A percentile compares a stretch with the other conserved stretches of the same genome.
These are phyloP conservation scores for Falco rusticolus DNA, from an alignment of 2,797 vertebrate genomes.

Conservation along the genomic window DNA sequence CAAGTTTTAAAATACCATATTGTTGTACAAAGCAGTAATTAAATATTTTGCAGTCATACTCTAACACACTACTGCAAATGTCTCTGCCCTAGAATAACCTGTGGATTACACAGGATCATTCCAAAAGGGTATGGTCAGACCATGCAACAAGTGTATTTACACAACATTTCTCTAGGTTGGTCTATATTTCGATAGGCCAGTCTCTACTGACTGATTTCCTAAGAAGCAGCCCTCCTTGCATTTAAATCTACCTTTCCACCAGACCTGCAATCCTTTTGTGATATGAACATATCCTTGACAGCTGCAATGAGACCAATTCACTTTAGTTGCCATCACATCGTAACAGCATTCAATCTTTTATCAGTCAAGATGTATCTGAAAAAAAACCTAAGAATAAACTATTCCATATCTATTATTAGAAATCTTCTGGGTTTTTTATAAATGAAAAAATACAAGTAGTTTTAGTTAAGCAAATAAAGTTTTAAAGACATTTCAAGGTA, in stretches of 20 bases:
- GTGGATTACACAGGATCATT: neutral
- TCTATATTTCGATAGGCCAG: neutral
- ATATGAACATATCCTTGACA: neutral
- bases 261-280: neutral
- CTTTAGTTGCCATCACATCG: neutral
- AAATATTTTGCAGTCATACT: neutral
- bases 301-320: neutral
- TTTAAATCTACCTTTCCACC: neutral
- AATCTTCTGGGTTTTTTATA: neutral
- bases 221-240: neutral
- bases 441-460: neutral
- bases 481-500: neutral
- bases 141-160: neutral
- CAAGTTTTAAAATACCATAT: neutral
- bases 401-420: neutral
- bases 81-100: neutral
- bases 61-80: neutral
- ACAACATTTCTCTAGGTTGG: neutral
- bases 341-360: neutral
- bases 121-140: neutral
- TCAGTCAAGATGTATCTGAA: neutral
- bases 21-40: neutral
- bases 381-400: neutral
- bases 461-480: neutral
- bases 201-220: neutral